phyloP scores from a whole-genome alignment of 1,140 invertebrate genomes.

The Solenopsis invicta region DNA sequence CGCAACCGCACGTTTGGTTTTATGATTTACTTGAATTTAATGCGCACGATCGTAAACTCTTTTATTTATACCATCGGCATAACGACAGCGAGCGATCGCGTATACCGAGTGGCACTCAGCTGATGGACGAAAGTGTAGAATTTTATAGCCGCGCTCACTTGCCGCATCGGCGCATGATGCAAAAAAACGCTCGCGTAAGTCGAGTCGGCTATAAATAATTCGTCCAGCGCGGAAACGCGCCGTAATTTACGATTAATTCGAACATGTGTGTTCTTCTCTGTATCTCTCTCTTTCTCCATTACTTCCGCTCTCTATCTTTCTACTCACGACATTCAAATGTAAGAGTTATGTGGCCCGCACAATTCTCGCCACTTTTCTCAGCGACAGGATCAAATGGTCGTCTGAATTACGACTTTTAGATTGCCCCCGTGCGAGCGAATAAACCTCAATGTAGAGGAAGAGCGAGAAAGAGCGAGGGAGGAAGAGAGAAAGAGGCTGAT shows the following conservation, averaged over 20 bases:
- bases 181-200: slow-evolving; percentile 45
- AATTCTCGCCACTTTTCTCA: slow-evolving; percentile 43
- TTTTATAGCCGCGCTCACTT: slow-evolving; percentile 37
- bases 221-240: neutral
- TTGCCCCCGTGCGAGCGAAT: slow-evolving; percentile 52
- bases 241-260: slow-evolving; percentile 54
- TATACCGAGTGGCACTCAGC: slow-evolving; percentile 7
- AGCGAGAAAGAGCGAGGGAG: slow-evolving; percentile 15
- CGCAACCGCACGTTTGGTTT: neutral
- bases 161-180: neutral
- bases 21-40: slow-evolving; percentile 50
- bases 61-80: slow-evolving; percentile 33
- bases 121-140: slow-evolving; percentile 39
- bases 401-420: slow-evolving; percentile 71
- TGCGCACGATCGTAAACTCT: slow-evolving; percentile 22
- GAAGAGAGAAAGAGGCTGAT: slow-evolving; percentile 11
- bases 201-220: slow-evolving; percentile 44
- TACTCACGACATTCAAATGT: slow-evolving; percentile 36
- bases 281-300: neutral
- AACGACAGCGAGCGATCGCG: slow-evolving; percentile 35
- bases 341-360: slow-evolving; percentile 63
- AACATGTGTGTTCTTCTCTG: neutral
- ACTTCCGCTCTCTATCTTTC: slow-evolving; percentile 18
- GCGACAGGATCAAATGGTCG: slow-evolving; percentile 63
- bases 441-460: neutral